Evolutionary conservation across 1,140 invertebrate species (phyloP).

Genomic region (Dinoponera quadriceps): DNA sequence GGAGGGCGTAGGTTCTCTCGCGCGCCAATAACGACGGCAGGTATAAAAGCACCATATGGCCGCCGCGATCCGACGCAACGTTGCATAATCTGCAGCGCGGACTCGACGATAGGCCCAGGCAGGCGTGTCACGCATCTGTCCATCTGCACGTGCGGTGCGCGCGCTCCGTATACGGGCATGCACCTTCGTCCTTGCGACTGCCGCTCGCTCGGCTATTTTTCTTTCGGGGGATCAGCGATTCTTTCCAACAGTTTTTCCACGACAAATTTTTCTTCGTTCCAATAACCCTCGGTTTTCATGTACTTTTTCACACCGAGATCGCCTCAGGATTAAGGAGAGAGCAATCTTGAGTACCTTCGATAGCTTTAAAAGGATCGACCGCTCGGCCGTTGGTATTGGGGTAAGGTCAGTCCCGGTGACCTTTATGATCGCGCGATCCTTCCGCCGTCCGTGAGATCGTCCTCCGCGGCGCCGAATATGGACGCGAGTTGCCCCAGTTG

Average conservation of each 20-base stretch:
- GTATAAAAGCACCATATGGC: slow-evolving; percentile 82
- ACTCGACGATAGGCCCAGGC: slow-evolving; percentile 67
- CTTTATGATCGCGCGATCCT: slow-evolving; percentile 71
- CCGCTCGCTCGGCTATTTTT: slow-evolving; percentile 13
- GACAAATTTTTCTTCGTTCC: too few species aligned
- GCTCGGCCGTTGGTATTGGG: slow-evolving; percentile 72
- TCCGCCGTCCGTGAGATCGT: slow-evolving; percentile 67
- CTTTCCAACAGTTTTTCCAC: too few species aligned
- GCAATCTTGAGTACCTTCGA: too few species aligned
- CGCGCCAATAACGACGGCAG: slow-evolving; percentile 77
- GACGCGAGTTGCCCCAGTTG: slow-evolving; percentile 79
- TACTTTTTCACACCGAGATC: too few species aligned
- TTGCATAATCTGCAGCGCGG: slow-evolving; percentile 79
- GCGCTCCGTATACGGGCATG: not conserved
- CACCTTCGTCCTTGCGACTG: slow-evolving; percentile 6
- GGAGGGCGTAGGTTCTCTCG: slow-evolving; percentile 71
- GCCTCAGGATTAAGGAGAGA: too few species aligned
- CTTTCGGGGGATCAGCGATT: too few species aligned
- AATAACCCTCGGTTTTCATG: too few species aligned
- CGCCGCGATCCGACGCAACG: slow-evolving; percentile 60
- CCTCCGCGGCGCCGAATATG: slow-evolving; percentile 77
- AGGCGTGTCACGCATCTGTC: slow-evolving; percentile 82
- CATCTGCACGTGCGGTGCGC: slow-evolving; percentile 43
- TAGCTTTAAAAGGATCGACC: slow-evolving; percentile 15
- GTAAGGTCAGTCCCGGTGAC: slow-evolving; percentile 79